A percentile compares a stretch with the other conserved stretches of the same genome.
Evolutionary conservation across 2,888 invertebrate genomes (phyloP).

Genomic region (Ellobium chinense): DNA sequence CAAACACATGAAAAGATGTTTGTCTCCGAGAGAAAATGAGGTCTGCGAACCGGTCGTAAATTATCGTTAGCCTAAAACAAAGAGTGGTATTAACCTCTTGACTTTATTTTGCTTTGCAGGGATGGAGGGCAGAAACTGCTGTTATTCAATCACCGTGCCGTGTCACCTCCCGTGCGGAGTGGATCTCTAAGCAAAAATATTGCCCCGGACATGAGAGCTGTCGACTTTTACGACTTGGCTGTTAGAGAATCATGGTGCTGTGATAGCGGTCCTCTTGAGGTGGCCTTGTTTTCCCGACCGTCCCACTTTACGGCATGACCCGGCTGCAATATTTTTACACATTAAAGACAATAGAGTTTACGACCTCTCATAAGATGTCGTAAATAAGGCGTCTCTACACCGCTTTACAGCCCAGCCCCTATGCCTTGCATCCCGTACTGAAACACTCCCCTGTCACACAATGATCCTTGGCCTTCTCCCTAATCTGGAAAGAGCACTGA

Average conservation of each 20-base stretch:
- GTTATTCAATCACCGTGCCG: background rate
- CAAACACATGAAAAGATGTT: conserved; percentile 35
- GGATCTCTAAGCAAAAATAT: background rate
- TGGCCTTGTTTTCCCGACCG: conserved; percentile 7
- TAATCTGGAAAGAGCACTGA: too few species aligned
- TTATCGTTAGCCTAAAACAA: background rate
- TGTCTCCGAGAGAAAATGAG: conserved; percentile 27
- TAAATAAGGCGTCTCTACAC: background rate
- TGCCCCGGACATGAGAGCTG: background rate
- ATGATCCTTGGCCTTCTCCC: too few species aligned
- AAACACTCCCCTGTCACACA: too few species aligned
- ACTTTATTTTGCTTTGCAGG: conserved; percentile 20
- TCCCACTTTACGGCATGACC: conserved; percentile 23
- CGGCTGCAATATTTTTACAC: conserved; percentile 26
- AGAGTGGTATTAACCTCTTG: conserved; percentile 10
- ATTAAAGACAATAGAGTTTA: conserved; percentile 30
- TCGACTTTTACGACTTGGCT: background rate
- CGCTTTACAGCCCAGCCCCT: background rate
- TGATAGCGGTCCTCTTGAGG: background rate
- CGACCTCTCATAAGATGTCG: background rate
- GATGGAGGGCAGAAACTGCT: background rate
- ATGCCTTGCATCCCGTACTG: too few species aligned
- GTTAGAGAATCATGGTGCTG: background rate
- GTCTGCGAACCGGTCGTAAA: conserved; percentile 17
- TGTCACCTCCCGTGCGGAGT: background rate